These are phyloP conservation scores for Scrobipalpa atriplicella DNA, from an alignment of 2,888 invertebrate genomes.

Conservation along the genomic window DNA sequence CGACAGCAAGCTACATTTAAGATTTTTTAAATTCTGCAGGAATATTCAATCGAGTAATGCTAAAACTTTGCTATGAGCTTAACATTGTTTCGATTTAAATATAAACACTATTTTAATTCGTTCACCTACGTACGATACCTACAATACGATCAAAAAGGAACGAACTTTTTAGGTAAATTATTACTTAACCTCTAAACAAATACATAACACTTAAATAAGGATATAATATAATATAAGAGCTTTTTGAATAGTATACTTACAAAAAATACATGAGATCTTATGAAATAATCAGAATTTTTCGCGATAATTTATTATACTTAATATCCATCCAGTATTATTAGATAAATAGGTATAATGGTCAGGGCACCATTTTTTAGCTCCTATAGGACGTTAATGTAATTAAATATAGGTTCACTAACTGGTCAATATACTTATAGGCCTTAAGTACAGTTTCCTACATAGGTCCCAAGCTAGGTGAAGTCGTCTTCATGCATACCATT, in stretches of 20 bases:
- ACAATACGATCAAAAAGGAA: conserved; percentile 50
- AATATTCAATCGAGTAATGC: conserved; percentile 41
- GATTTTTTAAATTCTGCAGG: conserved; percentile 31
- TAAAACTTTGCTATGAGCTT: conserved; percentile 64
- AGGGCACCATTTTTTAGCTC: conserved; percentile 66
- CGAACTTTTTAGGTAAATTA: conserved; percentile 60
- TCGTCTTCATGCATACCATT: not conserved
- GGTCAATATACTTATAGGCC: conserved; percentile 50
- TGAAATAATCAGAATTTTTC: conserved; percentile 76
- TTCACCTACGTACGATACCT: conserved; percentile 56
- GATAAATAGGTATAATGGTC: conserved; percentile 72
- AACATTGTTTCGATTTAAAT: conserved; percentile 54
- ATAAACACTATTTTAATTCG: conserved; percentile 50
- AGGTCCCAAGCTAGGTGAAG: conserved; percentile 16
- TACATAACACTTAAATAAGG: conserved; percentile 62
- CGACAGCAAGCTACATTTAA: not conserved
- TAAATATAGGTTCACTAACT: conserved; percentile 60
- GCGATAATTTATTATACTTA: conserved; percentile 76
- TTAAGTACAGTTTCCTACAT: conserved; percentile 45
- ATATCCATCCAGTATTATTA: conserved; percentile 82
- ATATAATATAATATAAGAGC: conserved; percentile 76
- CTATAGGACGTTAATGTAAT: conserved; percentile 62
- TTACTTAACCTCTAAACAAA: conserved; percentile 65
- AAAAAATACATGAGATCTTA: conserved; percentile 74
- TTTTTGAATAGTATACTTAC: conserved; percentile 79